Percentiles rank a stretch among this genome's conserved stretches.
phyloP scores from a whole-genome alignment of 2,797 vertebrate species.

The Anguilla anguilla region DNA sequence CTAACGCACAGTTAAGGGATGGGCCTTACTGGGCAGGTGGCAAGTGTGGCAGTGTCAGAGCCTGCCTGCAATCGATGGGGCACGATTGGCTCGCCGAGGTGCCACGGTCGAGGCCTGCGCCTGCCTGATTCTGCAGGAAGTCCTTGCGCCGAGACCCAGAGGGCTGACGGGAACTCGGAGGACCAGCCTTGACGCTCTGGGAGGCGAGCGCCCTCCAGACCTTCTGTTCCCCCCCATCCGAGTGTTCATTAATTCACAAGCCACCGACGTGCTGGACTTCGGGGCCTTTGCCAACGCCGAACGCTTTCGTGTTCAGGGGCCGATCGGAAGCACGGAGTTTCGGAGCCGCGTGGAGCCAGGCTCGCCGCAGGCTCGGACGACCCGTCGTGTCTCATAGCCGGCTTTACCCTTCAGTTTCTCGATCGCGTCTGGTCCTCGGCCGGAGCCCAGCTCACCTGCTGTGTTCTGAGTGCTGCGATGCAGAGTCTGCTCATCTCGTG shows the following conservation, averaged over 20 bases:
- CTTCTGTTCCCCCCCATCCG: not conserved
- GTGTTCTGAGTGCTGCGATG: not conserved
- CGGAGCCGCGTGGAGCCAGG: not conserved
- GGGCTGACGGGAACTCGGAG: conserved; percentile 32
- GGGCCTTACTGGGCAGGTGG: conserved; percentile 51
- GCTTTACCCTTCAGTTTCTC: not conserved
- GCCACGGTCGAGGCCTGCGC: conserved; percentile 44
- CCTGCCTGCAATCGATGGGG: conserved; percentile 55
- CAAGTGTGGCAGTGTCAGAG: conserved; percentile 43
- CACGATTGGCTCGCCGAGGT: conserved; percentile 37
- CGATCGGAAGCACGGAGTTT: not conserved
- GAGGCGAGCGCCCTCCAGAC: not conserved
- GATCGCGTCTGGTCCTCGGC: not conserved
- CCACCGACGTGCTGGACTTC: not conserved
- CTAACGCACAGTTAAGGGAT: not conserved
- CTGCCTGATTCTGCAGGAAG: conserved; percentile 48
- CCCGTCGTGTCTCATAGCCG: not conserved
- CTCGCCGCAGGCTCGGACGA: not conserved
- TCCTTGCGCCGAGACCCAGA: conserved; percentile 43
- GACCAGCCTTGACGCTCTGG: too few relatives aligned
- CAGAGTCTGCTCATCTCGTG: not conserved
- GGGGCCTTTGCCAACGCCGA: not conserved
- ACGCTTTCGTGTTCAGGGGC: not conserved
- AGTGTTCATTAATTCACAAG: not conserved
- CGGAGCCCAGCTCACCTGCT: not conserved